phyloP scores from a whole-genome alignment of 2,113 vertebrate species.

The Phainopepla nitens region DNA sequence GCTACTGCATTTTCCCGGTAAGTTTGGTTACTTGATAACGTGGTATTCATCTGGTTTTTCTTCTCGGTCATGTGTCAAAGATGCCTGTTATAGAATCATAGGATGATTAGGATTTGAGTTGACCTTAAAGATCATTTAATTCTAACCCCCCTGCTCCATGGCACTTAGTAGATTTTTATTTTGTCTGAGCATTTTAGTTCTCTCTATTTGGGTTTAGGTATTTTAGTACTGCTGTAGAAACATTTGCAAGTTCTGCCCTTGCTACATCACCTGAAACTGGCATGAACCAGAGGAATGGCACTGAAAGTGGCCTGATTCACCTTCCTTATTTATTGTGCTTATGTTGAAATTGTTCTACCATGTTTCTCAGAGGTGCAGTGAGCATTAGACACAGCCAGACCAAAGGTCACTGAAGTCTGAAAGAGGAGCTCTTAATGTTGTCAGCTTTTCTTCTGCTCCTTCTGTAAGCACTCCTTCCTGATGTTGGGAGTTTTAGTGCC shows the following conservation, averaged over 20 bases:
- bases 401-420: neutral
- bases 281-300: neutral
- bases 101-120: neutral
- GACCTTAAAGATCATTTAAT: neutral
- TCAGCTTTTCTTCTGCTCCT: neutral
- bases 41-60: accelerated
- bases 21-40: neutral
- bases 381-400: neutral
- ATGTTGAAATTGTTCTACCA: neutral
- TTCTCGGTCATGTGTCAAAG: neutral
- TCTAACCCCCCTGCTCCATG: accelerated
- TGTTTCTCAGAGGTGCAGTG: neutral
- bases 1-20: neutral
- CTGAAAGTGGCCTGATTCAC: neutral
- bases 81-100: neutral
- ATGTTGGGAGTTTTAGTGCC: neutral
- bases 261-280: neutral
- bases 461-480: neutral
- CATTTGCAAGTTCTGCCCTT: neutral
- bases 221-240: neutral
- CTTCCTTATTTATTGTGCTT: neutral
- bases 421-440: neutral
- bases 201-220: neutral
- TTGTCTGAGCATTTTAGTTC: neutral
- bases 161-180: neutral